Evolutionary conservation across 2,888 invertebrate species (phyloP), one percentile per base, ranked within the genome.

Genomic region (Pachymerium ferrugineum): DNA sequence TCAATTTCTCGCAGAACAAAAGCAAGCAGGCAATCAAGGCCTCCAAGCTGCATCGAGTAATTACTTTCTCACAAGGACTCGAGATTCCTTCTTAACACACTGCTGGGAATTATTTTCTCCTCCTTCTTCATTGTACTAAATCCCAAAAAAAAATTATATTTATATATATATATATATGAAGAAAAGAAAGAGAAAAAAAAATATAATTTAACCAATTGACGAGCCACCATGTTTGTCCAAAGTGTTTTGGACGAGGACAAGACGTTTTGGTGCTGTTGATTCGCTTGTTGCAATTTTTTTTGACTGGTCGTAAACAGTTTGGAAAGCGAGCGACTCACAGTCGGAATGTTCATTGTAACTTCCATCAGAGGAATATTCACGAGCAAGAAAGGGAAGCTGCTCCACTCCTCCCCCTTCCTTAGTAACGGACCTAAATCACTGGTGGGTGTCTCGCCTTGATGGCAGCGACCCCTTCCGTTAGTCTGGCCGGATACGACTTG

Each of bases 1-100:
- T 54, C 54, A 54, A 54, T 54, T 54, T 54, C 54, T 54, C 54
- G 54, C 54, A 54, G 54, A 54, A 54, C 54, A 54, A 54, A 54
- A 54, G 54, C 54, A 54, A 54, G 54, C 54, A 54, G 54, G 54
- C 54, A 54, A 54, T 54, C 54, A 54, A 54, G 54, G 54, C 54
- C 54, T 54, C 54, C 54, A 54, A 54, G 54, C 54, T 54, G 54
- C 54, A 54, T 54, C 54, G 54, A 54, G 54, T 54, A 54, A 54
- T 54, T 54, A 54, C 54, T 54, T 54, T 54, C 54, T 54, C 54
- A 54, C 54, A 54, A 54, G 54, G 54, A 54, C 54, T 54, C 54
- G 54, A 54, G 54, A 54, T 54, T 54, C 54, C 54, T 54, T 54
- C 54, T 54, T 54, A 54, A 54, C 54, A 54, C 54, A 54, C 54